These are phyloP conservation scores for Andinoacara biseriatus DNA, from an alignment of 2,113 vertebrate genomes.

Conservation along the genomic window DNA sequence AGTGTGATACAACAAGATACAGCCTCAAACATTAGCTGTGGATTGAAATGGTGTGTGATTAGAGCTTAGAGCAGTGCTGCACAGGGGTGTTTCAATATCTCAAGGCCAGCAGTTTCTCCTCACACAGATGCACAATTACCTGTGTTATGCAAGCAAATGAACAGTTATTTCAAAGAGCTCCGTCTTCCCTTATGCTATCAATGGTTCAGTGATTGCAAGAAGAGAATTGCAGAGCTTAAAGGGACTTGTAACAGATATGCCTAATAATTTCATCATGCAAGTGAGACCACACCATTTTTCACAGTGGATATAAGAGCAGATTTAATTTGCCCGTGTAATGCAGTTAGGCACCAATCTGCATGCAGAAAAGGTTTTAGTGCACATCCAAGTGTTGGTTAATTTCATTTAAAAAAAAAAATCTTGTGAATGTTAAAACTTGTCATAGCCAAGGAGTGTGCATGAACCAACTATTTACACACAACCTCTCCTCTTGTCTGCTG, in stretches of 20 bases:
- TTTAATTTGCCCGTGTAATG: constrained; percentile 39
- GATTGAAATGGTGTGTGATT: background rate
- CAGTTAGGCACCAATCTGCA: constrained; percentile 21
- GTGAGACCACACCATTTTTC: constrained; percentile 3
- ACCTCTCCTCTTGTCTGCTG: background rate
- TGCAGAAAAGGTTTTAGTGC: background rate
- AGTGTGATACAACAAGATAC: background rate
- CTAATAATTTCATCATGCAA: constrained; percentile 46
- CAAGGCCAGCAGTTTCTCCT: constrained; percentile 8
- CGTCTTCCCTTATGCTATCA: constrained; percentile 15
- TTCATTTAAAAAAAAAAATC: background rate
- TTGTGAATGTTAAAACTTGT: background rate
- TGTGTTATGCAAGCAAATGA: constrained; percentile 45
- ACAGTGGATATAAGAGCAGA: constrained; percentile 12
- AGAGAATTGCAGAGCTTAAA: constrained; percentile 8
- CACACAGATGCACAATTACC: constrained; percentile 21
- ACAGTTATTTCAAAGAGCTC: constrained; percentile 32
- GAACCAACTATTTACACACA: background rate
- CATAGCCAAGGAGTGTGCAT: background rate
- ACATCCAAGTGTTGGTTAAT: constrained; percentile 2
- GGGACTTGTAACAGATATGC: constrained; percentile 9
- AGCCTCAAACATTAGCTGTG: background rate
- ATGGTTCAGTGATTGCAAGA: constrained; percentile 30
- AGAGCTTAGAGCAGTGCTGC: background rate
- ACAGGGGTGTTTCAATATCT: constrained; percentile 10